These are phyloP conservation scores for Halictus ligatus DNA, from an alignment of 2,888 invertebrate species.

Conservation along the genomic window DNA sequence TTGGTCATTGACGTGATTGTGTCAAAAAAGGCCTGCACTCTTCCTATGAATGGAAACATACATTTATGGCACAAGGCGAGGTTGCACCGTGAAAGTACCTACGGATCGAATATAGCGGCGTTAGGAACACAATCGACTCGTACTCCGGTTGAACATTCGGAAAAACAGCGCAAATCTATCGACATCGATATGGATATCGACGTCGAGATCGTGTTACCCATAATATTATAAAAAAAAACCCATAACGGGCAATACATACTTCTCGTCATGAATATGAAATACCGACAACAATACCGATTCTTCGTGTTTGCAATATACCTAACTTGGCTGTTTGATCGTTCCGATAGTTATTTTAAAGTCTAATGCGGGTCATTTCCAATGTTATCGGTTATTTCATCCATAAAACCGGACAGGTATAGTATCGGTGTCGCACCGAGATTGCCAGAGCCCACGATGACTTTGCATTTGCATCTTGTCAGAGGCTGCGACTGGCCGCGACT, in stretches of 20 bases:
- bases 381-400: neutral
- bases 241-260: neutral
- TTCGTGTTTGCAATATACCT: neutral
- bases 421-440: conserved; percentile 27
- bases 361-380: neutral
- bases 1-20: conserved; percentile 66
- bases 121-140: neutral
- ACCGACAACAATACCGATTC: neutral
- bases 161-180: neutral
- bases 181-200: neutral
- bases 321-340: neutral
- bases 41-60: conserved; percentile 64
- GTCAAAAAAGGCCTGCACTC: conserved; percentile 52
- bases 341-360: neutral
- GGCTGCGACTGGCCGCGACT: neutral
- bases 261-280: neutral
- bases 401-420: neutral
- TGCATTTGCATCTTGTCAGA: conserved; percentile 14
- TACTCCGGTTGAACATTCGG: neutral
- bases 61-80: conserved; percentile 69
- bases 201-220: neutral
- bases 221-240: no score
- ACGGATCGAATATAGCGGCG: conserved; percentile 28
- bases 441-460: conserved; percentile 15
- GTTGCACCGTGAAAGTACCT: conserved; percentile 49